A percentile compares a stretch with the other conserved stretches of the same genome.
phyloP scores from a whole-genome alignment of 2,888 invertebrate genomes.

The Aelia acuminata region DNA sequence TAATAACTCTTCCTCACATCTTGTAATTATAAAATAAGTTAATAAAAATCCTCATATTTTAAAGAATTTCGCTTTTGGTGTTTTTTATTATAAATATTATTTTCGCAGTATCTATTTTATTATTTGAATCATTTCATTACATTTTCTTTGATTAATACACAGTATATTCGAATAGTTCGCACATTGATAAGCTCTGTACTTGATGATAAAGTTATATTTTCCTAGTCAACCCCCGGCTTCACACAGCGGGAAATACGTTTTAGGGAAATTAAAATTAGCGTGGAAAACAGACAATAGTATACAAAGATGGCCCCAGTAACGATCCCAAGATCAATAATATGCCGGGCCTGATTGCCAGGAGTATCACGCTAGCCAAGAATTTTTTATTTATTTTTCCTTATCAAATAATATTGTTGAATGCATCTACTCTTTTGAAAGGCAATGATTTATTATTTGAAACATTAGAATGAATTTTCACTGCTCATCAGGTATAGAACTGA shows the following conservation, averaged over 20 bases:
- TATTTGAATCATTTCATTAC: no score
- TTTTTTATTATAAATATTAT: no score
- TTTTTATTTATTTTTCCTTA: slow-evolving; percentile 5
- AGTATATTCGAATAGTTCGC: background rate
- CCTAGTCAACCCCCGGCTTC: background rate
- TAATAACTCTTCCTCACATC: no score
- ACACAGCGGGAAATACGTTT: background rate
- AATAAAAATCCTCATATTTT: no score
- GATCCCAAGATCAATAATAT: slow-evolving; percentile 20
- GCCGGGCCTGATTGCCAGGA: background rate
- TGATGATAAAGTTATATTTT: background rate
- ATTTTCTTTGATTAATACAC: no score
- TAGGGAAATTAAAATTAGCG: slow-evolving; percentile 9
- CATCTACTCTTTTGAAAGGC: background rate
- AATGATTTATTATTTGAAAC: background rate
- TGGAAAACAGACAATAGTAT: background rate
- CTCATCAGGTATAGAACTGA: no score
- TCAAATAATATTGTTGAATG: background rate
- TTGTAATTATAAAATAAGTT: no score
- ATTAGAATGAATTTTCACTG: background rate
- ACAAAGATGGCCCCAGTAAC: slow-evolving; percentile 9
- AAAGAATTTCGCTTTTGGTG: no score
- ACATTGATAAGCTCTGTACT: background rate
- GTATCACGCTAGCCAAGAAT: background rate
- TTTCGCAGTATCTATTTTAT: no score